Evolutionary conservation across 2,113 vertebrate species (phyloP).

Genomic region (Aegithalos caudatus): DNA sequence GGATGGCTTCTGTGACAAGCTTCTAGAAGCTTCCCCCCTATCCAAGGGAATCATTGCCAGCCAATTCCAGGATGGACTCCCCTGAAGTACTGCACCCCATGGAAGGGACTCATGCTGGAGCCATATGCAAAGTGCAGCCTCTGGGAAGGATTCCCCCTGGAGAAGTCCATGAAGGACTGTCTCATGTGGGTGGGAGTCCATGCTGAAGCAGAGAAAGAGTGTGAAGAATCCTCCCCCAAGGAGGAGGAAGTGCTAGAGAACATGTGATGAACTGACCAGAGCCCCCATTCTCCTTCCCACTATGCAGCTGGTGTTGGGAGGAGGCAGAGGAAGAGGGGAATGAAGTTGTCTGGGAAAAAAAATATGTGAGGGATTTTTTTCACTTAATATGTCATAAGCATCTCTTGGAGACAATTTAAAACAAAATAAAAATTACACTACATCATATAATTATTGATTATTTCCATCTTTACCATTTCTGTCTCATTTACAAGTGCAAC

Average conservation of each 20-base stretch:
- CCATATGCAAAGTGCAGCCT: not conserved
- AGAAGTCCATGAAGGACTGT: not conserved
- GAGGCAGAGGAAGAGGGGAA: not conserved
- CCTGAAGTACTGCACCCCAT: no score
- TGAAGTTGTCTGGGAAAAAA: not conserved
- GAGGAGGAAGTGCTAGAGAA: not conserved
- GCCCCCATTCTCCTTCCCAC: not conserved
- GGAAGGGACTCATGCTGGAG: not conserved
- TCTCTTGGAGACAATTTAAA: not conserved
- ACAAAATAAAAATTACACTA: not conserved
- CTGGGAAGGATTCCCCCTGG: not conserved
- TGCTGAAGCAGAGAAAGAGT: fast-evolving
- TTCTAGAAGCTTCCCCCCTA: not conserved
- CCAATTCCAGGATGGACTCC: not conserved
- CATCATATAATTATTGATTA: not conserved
- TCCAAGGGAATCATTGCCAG: not conserved
- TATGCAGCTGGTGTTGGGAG: not conserved
- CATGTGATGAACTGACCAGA: not conserved
- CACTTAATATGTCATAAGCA: not conserved
- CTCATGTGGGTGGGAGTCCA: fast-evolving
- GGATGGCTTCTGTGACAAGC: not conserved
- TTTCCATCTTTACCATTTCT: not conserved
- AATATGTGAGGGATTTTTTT: not conserved
- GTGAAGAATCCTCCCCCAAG: fast-evolving
- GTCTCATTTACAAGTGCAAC: not conserved